These are phyloP conservation scores for Tipula vernalis DNA, from an alignment of 2,888 invertebrate species.

Conservation along the genomic window DNA sequence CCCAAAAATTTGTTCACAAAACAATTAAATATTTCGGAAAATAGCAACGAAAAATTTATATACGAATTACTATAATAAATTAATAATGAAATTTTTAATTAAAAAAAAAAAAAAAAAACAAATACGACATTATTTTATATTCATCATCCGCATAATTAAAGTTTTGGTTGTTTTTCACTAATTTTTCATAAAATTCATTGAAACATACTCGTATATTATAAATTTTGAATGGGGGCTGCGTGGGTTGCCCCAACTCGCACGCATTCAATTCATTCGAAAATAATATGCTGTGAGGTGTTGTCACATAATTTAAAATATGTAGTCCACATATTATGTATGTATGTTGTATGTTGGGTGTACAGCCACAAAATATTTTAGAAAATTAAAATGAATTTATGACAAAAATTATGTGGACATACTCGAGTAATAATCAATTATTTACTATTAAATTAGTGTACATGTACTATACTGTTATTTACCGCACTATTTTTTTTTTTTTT, in stretches of 20 bases:
- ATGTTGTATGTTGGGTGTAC: background rate
- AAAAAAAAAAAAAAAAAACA: background rate
- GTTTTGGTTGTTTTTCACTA: background rate
- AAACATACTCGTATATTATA: background rate
- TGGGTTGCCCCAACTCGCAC: background rate
- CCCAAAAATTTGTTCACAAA: background rate
- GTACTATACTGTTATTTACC: background rate
- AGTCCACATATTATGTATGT: background rate
- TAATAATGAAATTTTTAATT: background rate
- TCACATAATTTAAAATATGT: background rate
- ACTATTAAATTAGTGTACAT: background rate
- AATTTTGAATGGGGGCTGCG: background rate
- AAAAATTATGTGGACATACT: background rate
- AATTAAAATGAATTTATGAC: background rate
- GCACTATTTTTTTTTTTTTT: background rate
- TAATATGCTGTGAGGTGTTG: background rate
- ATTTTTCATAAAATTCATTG: background rate
- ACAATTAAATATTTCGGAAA: background rate
- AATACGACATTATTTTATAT: background rate
- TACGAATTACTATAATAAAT: background rate
- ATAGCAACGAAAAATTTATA: background rate
- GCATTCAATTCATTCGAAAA: background rate
- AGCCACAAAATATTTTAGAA: background rate
- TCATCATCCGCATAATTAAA: background rate
- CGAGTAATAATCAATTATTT: background rate